These are phyloP conservation scores for Myotis yumanensis DNA, from an alignment of 2,113 vertebrate genomes.

Conservation along the genomic window DNA sequence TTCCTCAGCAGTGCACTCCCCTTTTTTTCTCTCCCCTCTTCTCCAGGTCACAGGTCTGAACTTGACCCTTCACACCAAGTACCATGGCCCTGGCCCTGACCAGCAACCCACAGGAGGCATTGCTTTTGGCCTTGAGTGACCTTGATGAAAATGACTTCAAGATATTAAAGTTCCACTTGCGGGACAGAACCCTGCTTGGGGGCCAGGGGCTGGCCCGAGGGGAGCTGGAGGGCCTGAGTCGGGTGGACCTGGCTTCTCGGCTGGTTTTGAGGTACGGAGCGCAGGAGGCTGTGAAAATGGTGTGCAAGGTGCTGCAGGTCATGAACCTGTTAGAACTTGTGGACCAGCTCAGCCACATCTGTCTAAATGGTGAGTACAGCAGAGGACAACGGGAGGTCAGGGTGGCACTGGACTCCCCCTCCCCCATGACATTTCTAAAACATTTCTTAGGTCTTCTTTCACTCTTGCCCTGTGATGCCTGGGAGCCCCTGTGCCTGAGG, in stretches of 20 bases:
- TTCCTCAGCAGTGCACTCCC: neutral
- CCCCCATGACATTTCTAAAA: neutral
- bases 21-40: neutral
- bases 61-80: neutral
- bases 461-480: neutral
- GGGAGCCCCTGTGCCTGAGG: neutral
- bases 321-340: constrained; percentile 36
- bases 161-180: constrained; percentile 60
- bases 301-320: neutral
- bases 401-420: too few relatives aligned
- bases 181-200: neutral
- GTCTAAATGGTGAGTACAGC: constrained; percentile 55
- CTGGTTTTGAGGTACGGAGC: constrained; percentile 12
- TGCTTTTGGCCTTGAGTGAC: constrained; percentile 48
- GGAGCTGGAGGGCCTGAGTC: constrained; percentile 45
- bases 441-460: neutral
- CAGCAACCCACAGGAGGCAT: neutral
- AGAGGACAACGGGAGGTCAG: neutral
- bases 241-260: neutral
- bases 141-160: constrained; percentile 62
- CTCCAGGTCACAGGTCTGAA: neutral
- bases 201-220: neutral
- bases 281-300: constrained; percentile 21
- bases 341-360: constrained; percentile 27
- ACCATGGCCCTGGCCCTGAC: neutral